Conservation (phyloP, 2,113 vertebrate genomes). For the Psilopsiagon aymara region DNA sequence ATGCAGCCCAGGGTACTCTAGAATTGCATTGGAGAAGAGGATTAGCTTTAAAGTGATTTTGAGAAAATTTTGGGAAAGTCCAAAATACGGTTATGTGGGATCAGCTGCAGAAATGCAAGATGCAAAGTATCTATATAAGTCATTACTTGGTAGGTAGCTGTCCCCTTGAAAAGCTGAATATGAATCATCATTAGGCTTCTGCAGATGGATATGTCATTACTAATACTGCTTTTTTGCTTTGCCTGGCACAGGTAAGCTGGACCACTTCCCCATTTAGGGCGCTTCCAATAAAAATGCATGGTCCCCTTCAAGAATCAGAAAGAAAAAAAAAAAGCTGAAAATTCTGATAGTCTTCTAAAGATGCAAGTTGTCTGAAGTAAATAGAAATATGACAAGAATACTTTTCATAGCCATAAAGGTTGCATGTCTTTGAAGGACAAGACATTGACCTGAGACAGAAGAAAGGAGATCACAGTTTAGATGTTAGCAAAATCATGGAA, state of each 20-base stretch:
- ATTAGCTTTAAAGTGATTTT: not conserved
- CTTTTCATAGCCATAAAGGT: not conserved
- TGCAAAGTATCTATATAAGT: not conserved
- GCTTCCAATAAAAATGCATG: not conserved
- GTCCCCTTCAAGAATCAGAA: not conserved
- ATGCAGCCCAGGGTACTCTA: not conserved
- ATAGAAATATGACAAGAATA: not conserved
- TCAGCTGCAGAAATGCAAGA: not conserved
- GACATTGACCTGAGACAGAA: not conserved
- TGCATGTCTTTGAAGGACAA: not conserved
- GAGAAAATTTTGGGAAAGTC: not conserved
- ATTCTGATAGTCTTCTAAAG: not conserved
- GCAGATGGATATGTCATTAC: not conserved
- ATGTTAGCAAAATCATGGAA: not conserved
- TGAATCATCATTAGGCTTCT: not conserved
- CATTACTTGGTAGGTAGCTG: not conserved
- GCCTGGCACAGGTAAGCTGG: not conserved
- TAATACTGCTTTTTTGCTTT: not conserved
- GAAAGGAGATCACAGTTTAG: not conserved
- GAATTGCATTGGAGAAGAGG: not conserved
- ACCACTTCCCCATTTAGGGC: not conserved
- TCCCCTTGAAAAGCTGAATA: not conserved
- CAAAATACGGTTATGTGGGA: not conserved
- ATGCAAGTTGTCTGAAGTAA: not conserved
- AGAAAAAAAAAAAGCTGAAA: not conserved